Conservation (phyloP, 2,113 vertebrate species). For the Corythaixoides concolor region DNA sequence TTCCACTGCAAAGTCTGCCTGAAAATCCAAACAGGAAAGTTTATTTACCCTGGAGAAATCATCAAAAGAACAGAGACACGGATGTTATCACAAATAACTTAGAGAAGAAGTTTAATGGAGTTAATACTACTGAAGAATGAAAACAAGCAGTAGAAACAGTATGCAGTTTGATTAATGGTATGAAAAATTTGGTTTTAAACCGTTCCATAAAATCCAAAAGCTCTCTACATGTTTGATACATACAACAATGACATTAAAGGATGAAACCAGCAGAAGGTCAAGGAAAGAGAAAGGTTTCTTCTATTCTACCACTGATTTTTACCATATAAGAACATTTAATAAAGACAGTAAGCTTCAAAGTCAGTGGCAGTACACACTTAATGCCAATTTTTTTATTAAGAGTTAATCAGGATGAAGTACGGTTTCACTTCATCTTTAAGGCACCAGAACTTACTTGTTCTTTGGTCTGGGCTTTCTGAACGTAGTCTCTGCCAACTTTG, state of each 20-base stretch:
- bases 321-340: neutral
- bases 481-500: constrained; percentile 97
- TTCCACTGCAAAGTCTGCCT: constrained; percentile 98
- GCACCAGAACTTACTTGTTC: constrained; percentile 84
- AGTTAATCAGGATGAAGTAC: neutral
- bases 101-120: neutral
- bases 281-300: neutral
- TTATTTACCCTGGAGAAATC: neutral
- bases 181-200: neutral
- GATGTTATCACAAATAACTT: neutral
- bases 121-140: neutral
- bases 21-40: neutral
- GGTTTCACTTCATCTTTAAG: neutral
- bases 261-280: neutral
- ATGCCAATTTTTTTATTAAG: too few species aligned
- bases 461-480: constrained; percentile 99
- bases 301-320: neutral
- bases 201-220: neutral
- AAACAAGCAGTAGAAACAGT: neutral
- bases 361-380: neutral
- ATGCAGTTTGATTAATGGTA: neutral
- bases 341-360: neutral
- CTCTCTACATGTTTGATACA: neutral
- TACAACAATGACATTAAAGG: neutral
- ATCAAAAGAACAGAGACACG: neutral